phyloP scores from a whole-genome alignment of 2,888 invertebrate species.

The Pheosia tremula region DNA sequence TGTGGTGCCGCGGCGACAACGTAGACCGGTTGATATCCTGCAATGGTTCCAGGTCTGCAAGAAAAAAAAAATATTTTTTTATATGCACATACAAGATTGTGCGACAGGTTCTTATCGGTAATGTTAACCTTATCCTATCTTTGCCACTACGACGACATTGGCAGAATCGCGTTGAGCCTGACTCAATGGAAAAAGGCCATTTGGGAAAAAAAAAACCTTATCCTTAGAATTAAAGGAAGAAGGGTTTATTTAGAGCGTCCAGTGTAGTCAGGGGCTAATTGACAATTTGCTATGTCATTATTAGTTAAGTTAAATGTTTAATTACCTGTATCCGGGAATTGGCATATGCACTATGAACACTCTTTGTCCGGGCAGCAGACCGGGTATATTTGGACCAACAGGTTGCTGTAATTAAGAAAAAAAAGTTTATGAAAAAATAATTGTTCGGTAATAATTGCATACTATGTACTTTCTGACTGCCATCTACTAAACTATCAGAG shows the following conservation, averaged over 20 bases:
- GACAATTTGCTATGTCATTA: neutral
- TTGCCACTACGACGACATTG: too few relatives aligned
- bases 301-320: slow-evolving; percentile 1
- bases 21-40: slow-evolving; percentile 76
- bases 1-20: slow-evolving; percentile 72
- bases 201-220: too few relatives aligned
- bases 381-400: slow-evolving; percentile 68
- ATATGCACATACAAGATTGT: neutral
- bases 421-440: slow-evolving; percentile 16
- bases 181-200: too few relatives aligned
- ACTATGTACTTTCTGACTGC: too few relatives aligned
- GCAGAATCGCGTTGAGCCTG: too few relatives aligned
- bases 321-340: slow-evolving; percentile 72
- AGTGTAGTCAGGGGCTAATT: neutral
- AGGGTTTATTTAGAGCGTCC: too few relatives aligned
- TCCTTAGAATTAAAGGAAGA: too few relatives aligned
- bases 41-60: slow-evolving; percentile 70
- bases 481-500: too few relatives aligned
- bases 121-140: too few relatives aligned
- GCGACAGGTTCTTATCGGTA: too few relatives aligned
- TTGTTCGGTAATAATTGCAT: too few relatives aligned
- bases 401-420: slow-evolving; percentile 50
- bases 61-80: neutral
- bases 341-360: slow-evolving; percentile 85
- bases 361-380: slow-evolving; percentile 77